Percentiles rank a stretch among this genome's conserved stretches.
phyloP scores from a whole-genome alignment of 2,797 vertebrate species.

The Ctenopoma multispine region DNA sequence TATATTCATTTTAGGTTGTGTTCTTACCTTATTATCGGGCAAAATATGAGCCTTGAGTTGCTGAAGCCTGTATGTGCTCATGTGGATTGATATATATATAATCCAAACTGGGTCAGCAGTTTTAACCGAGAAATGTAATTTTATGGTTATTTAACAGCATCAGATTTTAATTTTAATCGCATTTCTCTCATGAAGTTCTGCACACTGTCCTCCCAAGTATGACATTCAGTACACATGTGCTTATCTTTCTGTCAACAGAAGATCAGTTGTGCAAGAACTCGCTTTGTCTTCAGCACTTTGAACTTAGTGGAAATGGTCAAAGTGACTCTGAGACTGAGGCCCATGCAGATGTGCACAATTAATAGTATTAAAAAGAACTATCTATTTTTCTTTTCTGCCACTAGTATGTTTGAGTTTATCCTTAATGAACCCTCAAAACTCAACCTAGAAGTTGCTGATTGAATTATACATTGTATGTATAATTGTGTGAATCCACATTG shows the following conservation, averaged over 20 bases:
- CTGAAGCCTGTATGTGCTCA: constrained; percentile 77
- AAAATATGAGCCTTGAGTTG: constrained; percentile 76
- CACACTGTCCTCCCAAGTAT: constrained; percentile 16
- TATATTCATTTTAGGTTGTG: not conserved
- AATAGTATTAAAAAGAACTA: constrained; percentile 2
- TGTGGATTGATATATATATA: constrained; percentile 54
- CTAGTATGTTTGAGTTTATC: constrained; percentile 4
- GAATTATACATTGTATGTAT: constrained; percentile 2
- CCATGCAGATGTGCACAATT: not conserved
- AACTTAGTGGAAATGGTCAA: constrained; percentile 30
- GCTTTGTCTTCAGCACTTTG: constrained; percentile 57
- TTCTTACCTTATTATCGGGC: constrained; percentile 77
- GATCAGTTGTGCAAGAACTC: constrained; percentile 57
- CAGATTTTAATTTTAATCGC: constrained; percentile 39
- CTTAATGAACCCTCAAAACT: not conserved
- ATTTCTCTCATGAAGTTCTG: constrained; percentile 18
- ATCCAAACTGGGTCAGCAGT: constrained; percentile 36
- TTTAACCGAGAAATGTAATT: constrained; percentile 33
- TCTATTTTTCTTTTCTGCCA: not conserved
- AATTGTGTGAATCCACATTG: too few relatives aligned
- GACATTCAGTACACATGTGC: constrained; percentile 19
- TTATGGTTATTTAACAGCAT: constrained; percentile 41
- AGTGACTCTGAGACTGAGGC: not conserved
- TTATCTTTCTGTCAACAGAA: constrained; percentile 67
- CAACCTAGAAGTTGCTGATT: not conserved